Base-by-base conservation (phyloP, 2,113 vertebrate genomes). In the Megalops atlanticus region DNA sequence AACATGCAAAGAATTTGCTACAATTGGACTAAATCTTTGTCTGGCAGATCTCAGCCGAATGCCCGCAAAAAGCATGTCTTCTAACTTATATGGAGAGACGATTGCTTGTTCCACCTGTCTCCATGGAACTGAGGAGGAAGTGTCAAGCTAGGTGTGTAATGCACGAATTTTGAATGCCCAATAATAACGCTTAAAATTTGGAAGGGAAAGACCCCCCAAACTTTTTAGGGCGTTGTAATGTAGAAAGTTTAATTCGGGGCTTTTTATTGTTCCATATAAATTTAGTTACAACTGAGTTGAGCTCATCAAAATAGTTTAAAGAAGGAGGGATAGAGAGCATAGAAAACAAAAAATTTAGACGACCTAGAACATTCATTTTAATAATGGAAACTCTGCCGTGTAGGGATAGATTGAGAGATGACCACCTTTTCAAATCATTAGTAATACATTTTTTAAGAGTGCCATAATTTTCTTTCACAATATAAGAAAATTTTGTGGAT, bases 101-200 rank as follows among this genome's bases (percentile, higher is more conserved):
- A 75, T 75, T n/a, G 74, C 74, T 24, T 31, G n/a, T 75, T 43
- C 74, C 11, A 75, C 15, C 38, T n/a, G 39, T 76, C 39, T 43
- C 27, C 31, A 45, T 45, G 43, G 43, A 45, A 45, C 43, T 45
- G 43, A 45, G 43, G 14, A 1, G 43, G 6, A 45, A 45, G 43
- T 6, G 6, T 45, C 43, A 45, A 45, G 43, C 40, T 7, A 52
- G 7, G 10, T 18, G 10, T 18, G 40, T 7, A 49, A 33, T 33
- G 74, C 41, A 16, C 24, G 38, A 18, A 76, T 76, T 21, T 76
- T 40, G 16, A 76, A 76, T 31, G 74, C 74, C 41, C 33, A 76
- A 15, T 76, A 76, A 31, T 76, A 76, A 4, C 18, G 12, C 45
- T 76, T 39, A 45, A 76, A 33, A 76, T 33, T 76, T 27, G 11